Conservation (phyloP, 92 coral and sea anemone genomes). For the Plumapathes pennacea region DNA sequence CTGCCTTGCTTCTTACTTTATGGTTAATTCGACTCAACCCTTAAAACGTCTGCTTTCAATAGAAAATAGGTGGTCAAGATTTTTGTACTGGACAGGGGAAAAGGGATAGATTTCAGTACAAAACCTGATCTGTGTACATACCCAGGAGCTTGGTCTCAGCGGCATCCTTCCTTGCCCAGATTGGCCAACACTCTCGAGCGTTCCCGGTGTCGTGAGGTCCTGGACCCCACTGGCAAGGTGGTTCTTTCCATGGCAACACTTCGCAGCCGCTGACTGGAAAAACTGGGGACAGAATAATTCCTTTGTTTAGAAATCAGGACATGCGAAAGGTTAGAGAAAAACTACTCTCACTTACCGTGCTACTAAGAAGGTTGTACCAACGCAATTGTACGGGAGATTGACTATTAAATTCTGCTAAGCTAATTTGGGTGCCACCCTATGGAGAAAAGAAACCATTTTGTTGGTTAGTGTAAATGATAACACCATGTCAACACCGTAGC, state of each 20-base stretch:
- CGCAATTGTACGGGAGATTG: constrained; percentile 81
- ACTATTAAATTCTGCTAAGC: constrained; percentile 82
- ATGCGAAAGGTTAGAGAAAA: neutral
- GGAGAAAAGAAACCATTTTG: neutral
- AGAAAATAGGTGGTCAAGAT: too few relatives aligned
- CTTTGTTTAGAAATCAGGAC: too few relatives aligned
- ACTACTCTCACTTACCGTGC: constrained; percentile 60
- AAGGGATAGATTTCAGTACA: too few relatives aligned
- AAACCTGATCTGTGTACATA: too few relatives aligned
- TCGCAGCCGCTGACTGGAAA: constrained; percentile 68
- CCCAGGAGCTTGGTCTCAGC: constrained; percentile 94
- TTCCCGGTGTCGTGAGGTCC: constrained; percentile 5
- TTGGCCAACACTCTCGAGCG: constrained; percentile 48
- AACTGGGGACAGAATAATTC: constrained; percentile 38
- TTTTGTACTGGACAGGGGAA: too few relatives aligned
- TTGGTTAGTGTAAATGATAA: too few relatives aligned
- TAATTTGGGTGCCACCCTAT: constrained; percentile 89
- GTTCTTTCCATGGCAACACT: constrained; percentile 37
- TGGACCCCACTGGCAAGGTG: constrained; percentile 9
- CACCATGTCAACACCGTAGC: too few relatives aligned
- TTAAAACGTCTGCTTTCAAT: too few relatives aligned
- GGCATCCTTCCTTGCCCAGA: constrained; percentile 39
- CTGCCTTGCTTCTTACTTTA: neutral
- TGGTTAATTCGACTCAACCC: too few relatives aligned
- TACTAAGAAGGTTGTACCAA: constrained; percentile 88